Evolutionary conservation across 2,797 vertebrate species (phyloP).

Genomic region (Eurystomus glaucurus): DNA sequence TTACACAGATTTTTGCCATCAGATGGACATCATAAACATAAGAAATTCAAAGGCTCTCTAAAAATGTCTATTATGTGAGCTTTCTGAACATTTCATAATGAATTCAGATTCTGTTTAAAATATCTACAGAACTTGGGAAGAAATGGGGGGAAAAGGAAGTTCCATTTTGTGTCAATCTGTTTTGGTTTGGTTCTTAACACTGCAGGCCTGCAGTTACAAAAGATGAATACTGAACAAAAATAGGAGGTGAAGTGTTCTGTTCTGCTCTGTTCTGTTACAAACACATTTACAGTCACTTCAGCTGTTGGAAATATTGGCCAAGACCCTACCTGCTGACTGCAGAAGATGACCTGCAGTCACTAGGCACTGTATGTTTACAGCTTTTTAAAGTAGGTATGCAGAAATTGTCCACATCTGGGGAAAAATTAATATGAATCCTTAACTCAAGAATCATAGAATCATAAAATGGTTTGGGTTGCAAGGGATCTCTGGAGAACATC

Average conservation of each 20-base stretch:
- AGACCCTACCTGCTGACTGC: not conserved
- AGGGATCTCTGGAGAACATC: too few species aligned
- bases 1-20: not conserved
- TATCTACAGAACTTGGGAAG: not conserved
- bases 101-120: not conserved
- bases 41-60: not conserved
- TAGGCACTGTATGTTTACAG: not conserved
- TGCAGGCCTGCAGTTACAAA: not conserved
- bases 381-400: not conserved
- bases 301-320: not conserved
- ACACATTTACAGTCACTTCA: not conserved
- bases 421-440: not conserved
- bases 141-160: not conserved
- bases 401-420: not conserved
- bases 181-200: not conserved
- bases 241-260: not conserved
- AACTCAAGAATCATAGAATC: not conserved
- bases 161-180: not conserved
- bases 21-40: not conserved
- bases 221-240: not conserved
- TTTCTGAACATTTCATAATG: not conserved
- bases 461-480: too few species aligned
- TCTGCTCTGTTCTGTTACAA: not conserved
- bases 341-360: not conserved
- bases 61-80: not conserved